Percentiles rank a stretch among this genome's conserved stretches.
Conservation (phyloP, 1,140 invertebrate genomes). For the Eulimnadia texana region DNA sequence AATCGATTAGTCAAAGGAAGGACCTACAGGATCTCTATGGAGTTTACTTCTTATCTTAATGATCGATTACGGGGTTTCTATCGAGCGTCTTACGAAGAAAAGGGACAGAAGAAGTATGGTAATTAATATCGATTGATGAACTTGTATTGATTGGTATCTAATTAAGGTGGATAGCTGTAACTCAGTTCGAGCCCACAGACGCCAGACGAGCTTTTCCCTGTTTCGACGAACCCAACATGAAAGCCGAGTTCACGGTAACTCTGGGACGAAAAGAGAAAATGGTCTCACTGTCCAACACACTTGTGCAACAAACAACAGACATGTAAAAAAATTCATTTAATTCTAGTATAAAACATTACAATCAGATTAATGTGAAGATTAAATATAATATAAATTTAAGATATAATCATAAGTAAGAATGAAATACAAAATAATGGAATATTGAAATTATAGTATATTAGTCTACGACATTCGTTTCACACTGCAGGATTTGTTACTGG, state of each 20-base stretch:
- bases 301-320: not conserved
- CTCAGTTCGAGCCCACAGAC: constrained; percentile 42
- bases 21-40: constrained; percentile 2
- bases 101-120: not conserved
- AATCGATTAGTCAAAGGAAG: not conserved
- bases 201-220: constrained; percentile 77
- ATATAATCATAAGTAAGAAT: too few species aligned
- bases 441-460: too few species aligned
- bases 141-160: not conserved
- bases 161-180: constrained; percentile 19
- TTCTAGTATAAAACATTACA: too few species aligned
- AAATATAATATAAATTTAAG: not conserved
- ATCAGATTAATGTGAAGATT: not conserved
- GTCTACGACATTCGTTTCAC: too few species aligned
- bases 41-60: constrained; percentile 3
- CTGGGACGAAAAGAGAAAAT: constrained; percentile 29
- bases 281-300: constrained; percentile 25
- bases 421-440: too few species aligned
- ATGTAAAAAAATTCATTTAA: constrained; percentile 2
- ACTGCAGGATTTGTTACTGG: too few species aligned
- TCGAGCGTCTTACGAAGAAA: constrained; percentile 10
- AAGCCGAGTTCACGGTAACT: constrained; percentile 40
- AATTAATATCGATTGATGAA: not conserved
- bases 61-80: constrained; percentile 5
- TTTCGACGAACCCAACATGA: constrained; percentile 78